Conservation (phyloP, 2,888 invertebrate genomes). For the Pardosa pseudoannulata region DNA sequence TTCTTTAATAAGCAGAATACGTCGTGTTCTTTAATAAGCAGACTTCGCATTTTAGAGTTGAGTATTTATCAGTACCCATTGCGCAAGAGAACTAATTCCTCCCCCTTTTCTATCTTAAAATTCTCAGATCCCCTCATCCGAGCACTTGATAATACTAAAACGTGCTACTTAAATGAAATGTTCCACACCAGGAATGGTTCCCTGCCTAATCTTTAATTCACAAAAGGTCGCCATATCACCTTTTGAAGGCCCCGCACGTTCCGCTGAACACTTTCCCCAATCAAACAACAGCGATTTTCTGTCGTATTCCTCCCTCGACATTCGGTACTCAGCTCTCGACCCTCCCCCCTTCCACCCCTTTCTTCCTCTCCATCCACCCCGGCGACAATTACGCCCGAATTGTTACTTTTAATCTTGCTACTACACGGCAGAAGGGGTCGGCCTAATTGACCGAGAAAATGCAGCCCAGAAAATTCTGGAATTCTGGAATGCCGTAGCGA, state of each 20-base stretch:
- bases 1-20: too few species aligned
- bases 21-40: too few species aligned
- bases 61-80: too few species aligned
- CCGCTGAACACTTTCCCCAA: constrained; percentile 53
- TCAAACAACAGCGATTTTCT: constrained; percentile 53
- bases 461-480: constrained; percentile 18
- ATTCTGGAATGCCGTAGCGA: too few species aligned
- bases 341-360: too few species aligned
- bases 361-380: too few species aligned
- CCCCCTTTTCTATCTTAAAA: too few species aligned
- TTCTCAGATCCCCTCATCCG: neutral
- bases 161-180: neutral
- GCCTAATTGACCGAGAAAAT: constrained; percentile 63
- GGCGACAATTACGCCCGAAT: constrained; percentile 58
- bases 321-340: too few species aligned
- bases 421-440: constrained; percentile 10
- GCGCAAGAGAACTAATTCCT: too few species aligned
- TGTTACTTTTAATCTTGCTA: constrained; percentile 54
- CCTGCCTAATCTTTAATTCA: constrained; percentile 1
- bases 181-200: too few species aligned
- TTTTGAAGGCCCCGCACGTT: constrained; percentile 47
- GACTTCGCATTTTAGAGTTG: too few species aligned
- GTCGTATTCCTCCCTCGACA: neutral
- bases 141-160: neutral
- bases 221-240: neutral